A percentile compares a stretch with the other conserved stretches of the same genome.
These are phyloP conservation scores for Tryphoninae sp. DNA, from an alignment of 2,888 invertebrate species.

Conservation along the genomic window DNA sequence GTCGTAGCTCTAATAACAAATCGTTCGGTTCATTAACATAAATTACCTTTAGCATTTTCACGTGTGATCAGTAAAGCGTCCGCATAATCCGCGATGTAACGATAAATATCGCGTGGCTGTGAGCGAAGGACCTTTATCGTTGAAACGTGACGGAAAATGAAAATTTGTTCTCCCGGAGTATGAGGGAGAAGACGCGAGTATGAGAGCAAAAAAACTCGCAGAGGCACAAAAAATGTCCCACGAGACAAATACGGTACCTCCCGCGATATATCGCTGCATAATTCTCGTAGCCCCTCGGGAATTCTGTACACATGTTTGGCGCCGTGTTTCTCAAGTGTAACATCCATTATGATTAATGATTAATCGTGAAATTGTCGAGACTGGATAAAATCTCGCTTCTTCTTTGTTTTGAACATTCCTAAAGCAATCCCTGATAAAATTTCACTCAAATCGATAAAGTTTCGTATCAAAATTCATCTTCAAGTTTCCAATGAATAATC, in stretches of 20 bases:
- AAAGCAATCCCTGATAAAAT: neutral
- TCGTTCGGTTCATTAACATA: slow-evolving; percentile 1
- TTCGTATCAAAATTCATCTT: neutral
- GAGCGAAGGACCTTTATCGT: slow-evolving; percentile 85
- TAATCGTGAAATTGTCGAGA: slow-evolving; percentile 34
- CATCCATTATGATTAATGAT: slow-evolving; percentile 66
- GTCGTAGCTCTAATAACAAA: neutral
- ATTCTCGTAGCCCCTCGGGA: slow-evolving; percentile 87
- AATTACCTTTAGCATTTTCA: slow-evolving; percentile 82
- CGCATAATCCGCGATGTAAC: slow-evolving; percentile 87
- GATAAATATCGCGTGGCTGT: slow-evolving; percentile 85
- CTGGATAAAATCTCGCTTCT: neutral
- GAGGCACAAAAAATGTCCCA: slow-evolving; percentile 11
- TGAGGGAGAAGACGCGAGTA: neutral
- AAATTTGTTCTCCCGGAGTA: slow-evolving; percentile 12
- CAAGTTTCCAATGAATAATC: neutral
- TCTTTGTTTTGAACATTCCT: neutral
- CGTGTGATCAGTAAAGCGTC: slow-evolving; percentile 86
- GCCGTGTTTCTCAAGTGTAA: slow-evolving; percentile 76
- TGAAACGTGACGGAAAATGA: slow-evolving; percentile 42
- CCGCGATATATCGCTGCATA: slow-evolving; percentile 88
- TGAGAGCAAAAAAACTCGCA: slow-evolving; percentile 4
- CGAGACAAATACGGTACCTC: slow-evolving; percentile 82
- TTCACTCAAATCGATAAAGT: neutral
- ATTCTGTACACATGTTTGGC: slow-evolving; percentile 82